Evolutionary conservation across 23 tunicate genomes (phyloP).

Genomic region (Halocynthia roretzi): DNA sequence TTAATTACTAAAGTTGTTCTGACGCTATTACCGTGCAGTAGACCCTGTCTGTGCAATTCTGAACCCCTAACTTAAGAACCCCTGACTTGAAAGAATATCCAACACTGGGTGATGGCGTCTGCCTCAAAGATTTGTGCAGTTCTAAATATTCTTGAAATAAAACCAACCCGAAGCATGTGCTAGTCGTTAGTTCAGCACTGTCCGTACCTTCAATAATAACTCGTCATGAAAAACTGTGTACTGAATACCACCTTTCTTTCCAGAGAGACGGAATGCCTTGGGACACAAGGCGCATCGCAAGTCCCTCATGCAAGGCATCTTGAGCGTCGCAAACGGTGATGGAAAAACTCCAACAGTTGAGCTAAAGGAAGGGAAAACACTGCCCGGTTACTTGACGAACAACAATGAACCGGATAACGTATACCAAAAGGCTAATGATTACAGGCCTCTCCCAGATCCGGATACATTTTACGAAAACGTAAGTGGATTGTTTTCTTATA

Average conservation of each 20-base stretch:
- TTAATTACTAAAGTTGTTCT: too few relatives aligned
- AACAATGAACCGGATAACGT: constrained; percentile 20
- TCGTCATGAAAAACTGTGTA: not conserved
- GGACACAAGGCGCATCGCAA: constrained; percentile 55
- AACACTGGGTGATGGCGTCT: too few relatives aligned
- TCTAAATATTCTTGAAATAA: too few relatives aligned
- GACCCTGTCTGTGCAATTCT: too few relatives aligned
- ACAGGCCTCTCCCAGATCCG: constrained; percentile 59
- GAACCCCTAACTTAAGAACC: too few relatives aligned
- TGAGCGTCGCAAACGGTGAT: constrained; percentile 70
- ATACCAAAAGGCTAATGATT: constrained; percentile 17
- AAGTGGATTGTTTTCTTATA: not conserved
- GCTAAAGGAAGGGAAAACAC: constrained; percentile 83
- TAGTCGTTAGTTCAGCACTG: not conserved
- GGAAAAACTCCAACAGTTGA: constrained; percentile 59
- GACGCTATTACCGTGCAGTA: too few relatives aligned
- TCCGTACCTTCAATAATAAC: not conserved
- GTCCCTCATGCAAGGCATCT: constrained; percentile 69
- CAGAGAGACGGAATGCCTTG: constrained; percentile 90
- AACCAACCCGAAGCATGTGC: too few relatives aligned
- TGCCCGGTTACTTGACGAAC: constrained; percentile 46
- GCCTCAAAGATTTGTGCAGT: too few relatives aligned
- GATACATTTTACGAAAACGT: constrained; percentile 62
- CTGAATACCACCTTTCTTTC: not conserved
- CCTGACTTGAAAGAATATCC: too few relatives aligned